phyloP scores from a whole-genome alignment of 1,140 invertebrate genomes.

The Lepidurus packardi region DNA sequence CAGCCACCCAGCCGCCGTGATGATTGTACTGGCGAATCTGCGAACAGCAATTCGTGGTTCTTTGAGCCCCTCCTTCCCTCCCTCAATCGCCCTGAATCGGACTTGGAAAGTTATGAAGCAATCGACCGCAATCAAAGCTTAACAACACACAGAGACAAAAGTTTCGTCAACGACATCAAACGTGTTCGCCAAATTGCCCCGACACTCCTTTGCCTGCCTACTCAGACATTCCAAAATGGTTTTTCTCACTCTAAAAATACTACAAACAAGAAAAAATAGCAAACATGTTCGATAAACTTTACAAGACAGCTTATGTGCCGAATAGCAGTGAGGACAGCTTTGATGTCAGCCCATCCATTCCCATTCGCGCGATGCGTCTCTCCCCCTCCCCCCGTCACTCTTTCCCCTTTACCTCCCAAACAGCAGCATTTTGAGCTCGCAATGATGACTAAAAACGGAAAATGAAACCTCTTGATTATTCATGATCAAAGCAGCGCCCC shows the following conservation, averaged over 20 bases:
- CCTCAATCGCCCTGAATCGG: neutral
- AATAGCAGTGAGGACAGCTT: too few species aligned
- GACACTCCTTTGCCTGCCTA: neutral
- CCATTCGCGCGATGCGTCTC: neutral
- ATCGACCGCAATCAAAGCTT: slow-evolving; percentile 6
- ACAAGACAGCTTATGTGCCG: neutral
- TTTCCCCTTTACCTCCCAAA: neutral
- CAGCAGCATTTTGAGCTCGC: neutral
- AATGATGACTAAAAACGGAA: neutral
- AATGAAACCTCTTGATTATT: neutral
- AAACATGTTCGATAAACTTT: neutral
- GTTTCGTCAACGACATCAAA: neutral
- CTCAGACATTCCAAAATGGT: neutral
- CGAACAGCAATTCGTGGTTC: neutral
- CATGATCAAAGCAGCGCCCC: neutral
- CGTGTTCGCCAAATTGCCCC: neutral
- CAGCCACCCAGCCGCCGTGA: slow-evolving; percentile 1
- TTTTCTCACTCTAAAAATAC: neutral
- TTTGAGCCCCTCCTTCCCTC: neutral
- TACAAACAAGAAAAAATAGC: neutral
- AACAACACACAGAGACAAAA: neutral
- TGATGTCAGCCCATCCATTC: neutral
- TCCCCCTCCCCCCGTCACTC: neutral
- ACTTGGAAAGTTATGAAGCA: neutral
- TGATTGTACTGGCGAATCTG: neutral